A percentile compares a stretch with the other conserved stretches of the same genome.
Conservation (phyloP, 1,140 invertebrate species). For the Acromyrmex echinatior region DNA sequence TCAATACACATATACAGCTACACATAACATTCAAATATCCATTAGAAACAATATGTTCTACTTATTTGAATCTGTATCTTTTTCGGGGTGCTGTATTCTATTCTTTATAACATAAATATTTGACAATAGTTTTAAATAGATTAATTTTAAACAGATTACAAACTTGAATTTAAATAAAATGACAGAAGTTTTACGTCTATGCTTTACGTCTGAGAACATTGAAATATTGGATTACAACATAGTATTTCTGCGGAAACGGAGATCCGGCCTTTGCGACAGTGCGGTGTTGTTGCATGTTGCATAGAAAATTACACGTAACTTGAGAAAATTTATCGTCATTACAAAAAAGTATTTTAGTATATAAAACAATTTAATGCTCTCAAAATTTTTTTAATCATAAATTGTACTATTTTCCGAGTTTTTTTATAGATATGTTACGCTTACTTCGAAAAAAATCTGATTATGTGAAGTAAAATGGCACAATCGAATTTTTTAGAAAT, state of each 20-base stretch:
- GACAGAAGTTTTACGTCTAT: neutral
- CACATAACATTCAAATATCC: neutral
- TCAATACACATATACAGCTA: no score
- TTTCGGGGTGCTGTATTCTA: neutral
- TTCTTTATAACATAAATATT: neutral
- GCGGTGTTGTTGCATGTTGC: neutral
- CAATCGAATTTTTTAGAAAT: neutral
- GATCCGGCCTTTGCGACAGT: constrained; percentile 36
- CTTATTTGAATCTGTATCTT: neutral
- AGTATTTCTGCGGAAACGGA: constrained; percentile 4
- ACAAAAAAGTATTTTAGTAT: neutral
- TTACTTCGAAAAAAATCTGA: no score
- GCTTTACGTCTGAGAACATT: neutral
- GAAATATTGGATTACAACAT: constrained; percentile 12
- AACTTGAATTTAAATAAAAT: neutral
- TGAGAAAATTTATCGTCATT: neutral
- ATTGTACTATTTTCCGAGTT: neutral
- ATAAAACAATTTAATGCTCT: neutral
- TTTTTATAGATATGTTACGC: neutral
- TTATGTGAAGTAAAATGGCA: no score
- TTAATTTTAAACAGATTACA: neutral
- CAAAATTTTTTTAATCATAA: neutral
- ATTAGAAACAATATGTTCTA: neutral
- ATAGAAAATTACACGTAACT: constrained; percentile 18
- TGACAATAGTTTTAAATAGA: neutral